Conservation (phyloP, 1,140 invertebrate genomes). For the Marisa cornuarietis region DNA sequence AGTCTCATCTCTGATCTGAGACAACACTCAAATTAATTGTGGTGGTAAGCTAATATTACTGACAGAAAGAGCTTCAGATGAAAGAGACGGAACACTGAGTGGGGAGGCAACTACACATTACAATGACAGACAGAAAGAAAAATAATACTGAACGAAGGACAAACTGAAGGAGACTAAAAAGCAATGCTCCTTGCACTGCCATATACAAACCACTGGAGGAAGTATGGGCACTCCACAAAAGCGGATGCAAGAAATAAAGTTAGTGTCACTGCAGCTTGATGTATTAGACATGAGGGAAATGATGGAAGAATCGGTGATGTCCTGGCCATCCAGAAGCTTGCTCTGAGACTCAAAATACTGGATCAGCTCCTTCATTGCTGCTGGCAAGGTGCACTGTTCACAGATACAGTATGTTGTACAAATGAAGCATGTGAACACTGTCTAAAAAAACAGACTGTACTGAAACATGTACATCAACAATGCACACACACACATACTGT, state of each 20-base stretch:
- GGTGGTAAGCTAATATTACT: no score
- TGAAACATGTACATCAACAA: no score
- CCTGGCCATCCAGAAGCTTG: conserved; percentile 42
- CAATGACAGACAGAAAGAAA: neutral
- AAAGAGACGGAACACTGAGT: neutral
- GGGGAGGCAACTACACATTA: neutral
- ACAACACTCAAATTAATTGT: no score
- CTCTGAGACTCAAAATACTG: conserved; percentile 56
- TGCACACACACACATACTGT: no score
- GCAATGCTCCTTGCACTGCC: neutral
- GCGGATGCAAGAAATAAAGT: conserved; percentile 48
- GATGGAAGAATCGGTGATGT: conserved; percentile 16
- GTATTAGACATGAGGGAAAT: conserved; percentile 14
- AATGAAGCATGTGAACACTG: no score
- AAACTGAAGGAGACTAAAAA: neutral
- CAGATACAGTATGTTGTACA: neutral
- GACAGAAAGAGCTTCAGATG: neutral
- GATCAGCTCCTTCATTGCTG: conserved; percentile 51
- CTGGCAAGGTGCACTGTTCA: conserved; percentile 39
- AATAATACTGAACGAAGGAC: neutral
- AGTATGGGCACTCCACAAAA: conserved; percentile 60
- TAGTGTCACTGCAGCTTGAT: conserved; percentile 25
- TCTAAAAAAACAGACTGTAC: no score
- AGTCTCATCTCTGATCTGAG: no score
- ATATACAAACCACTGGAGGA: conserved; percentile 46